Base-by-base conservation (phyloP, 2,888 invertebrate genomes). In the Chorisops tibialis region DNA sequence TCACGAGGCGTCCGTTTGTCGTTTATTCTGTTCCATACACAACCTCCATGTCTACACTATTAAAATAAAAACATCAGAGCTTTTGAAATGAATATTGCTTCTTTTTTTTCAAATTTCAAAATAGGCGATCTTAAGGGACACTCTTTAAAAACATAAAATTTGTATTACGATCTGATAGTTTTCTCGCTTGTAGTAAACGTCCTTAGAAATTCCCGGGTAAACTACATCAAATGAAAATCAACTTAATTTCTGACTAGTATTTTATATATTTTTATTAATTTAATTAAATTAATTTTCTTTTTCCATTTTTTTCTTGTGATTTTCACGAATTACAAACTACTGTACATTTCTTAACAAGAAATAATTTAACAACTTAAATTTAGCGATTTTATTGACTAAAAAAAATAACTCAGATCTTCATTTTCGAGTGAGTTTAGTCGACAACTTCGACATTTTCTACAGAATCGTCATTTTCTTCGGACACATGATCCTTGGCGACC, bases 371-470 rank as follows among this genome's bases (percentile, higher is more conserved):
- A 54, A 45, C 16, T 43, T 56, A 45, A n/a, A 24, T 24, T 37
- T 16, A 11, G n/a, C 16, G 3, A 43, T 30, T 30, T 9, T 18
- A 9, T 43, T 43, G 16, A 43, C 9, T 18, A 43, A 9, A 43
- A 3, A 43, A 16, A 16, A 43, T 45, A 45, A 18, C 16, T 45
- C 12, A 19, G 5, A 16, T 18, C 18, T 14, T 45, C 22, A 4
- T 38, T 12, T 22, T 48, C 24, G 22, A 5, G 1, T 12, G 59
- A 9, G 21, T 59, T 70, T 68, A 77, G 69, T 77, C 77, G 38
- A 77, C 77, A 30, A 77, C 78, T 56, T 78, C 78, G 2, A 77
- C 75, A 61, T 70, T 71, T 48, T 73, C 73, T 45, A 73, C 70
- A 51, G 73, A 68, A 61, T 78, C 76, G 39, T 74, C 75, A 14